These are phyloP conservation scores for Egretta garzetta DNA, from an alignment of 2,113 vertebrate species.

Conservation along the genomic window DNA sequence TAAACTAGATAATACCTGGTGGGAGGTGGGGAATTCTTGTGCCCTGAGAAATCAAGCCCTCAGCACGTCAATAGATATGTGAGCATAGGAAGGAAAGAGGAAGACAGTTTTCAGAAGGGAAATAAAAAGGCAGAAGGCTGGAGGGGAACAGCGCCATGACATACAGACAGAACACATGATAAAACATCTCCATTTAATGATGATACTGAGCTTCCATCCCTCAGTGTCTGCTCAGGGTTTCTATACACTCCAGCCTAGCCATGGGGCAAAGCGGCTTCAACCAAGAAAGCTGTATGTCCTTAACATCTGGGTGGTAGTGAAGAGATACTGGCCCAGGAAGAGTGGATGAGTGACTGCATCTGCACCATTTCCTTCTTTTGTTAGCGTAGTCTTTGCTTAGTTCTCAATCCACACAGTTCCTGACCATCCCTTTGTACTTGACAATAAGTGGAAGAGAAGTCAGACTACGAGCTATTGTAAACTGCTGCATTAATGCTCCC, in stretches of 20 bases:
- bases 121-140: not conserved
- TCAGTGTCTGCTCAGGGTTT: not conserved
- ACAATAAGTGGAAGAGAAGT: constrained; percentile 32
- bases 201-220: not conserved
- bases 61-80: accelerated
- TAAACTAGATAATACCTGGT: not conserved
- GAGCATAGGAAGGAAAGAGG: not conserved
- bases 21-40: not conserved
- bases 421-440: not conserved
- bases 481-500: not conserved
- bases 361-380: constrained; percentile 17
- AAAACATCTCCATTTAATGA: not conserved
- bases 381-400: not conserved
- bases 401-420: not conserved
- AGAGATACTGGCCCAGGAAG: not conserved
- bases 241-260: not conserved
- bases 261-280: not conserved
- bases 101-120: not conserved
- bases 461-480: not conserved
- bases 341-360: not conserved
- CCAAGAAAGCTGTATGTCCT: not conserved
- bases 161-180: not conserved
- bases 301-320: not conserved
- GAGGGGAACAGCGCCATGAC: not conserved
- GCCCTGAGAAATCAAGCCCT: not conserved